Percentiles rank a stretch among this genome's conserved stretches.
These are phyloP conservation scores for Drosophila pectinifera DNA, from an alignment of 1,140 invertebrate genomes.

Conservation along the genomic window DNA sequence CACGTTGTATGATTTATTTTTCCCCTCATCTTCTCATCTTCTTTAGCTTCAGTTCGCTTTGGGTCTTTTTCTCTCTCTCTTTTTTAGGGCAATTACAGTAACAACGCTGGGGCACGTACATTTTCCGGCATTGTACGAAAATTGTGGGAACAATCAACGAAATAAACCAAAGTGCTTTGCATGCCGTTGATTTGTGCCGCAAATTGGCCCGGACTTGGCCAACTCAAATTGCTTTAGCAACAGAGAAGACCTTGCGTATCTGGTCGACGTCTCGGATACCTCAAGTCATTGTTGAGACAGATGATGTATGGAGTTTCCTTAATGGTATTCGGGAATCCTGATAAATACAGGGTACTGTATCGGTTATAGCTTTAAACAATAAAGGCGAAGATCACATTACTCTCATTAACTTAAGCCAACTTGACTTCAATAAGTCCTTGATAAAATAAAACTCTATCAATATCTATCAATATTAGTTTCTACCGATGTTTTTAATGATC, in stretches of 20 bases:
- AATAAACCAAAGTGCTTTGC: slow-evolving; percentile 77
- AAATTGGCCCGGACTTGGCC: slow-evolving; percentile 51
- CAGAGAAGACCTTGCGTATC: slow-evolving; percentile 12
- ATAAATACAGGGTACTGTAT: neutral
- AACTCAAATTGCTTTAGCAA: slow-evolving; percentile 45
- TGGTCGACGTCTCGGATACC: slow-evolving; percentile 22
- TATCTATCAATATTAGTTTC: too few relatives aligned
- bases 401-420: neutral
- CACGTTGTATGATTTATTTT: slow-evolving; percentile 65
- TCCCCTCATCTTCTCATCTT: slow-evolving; percentile 31
- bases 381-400: neutral
- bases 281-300: slow-evolving; percentile 3
- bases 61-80: slow-evolving; percentile 21
- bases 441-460: too few relatives aligned
- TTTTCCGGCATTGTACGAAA: slow-evolving; percentile 81
- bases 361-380: neutral
- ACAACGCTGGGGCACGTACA: slow-evolving; percentile 72
- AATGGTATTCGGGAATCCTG: neutral
- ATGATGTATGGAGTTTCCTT: neutral
- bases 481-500: too few relatives aligned
- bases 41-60: slow-evolving; percentile 39
- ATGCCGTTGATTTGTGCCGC: slow-evolving; percentile 64
- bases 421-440: neutral
- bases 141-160: slow-evolving; percentile 82
- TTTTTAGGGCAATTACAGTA: slow-evolving; percentile 73